phyloP scores from a whole-genome alignment of 2,113 vertebrate species.

The Notiomystis cincta region DNA sequence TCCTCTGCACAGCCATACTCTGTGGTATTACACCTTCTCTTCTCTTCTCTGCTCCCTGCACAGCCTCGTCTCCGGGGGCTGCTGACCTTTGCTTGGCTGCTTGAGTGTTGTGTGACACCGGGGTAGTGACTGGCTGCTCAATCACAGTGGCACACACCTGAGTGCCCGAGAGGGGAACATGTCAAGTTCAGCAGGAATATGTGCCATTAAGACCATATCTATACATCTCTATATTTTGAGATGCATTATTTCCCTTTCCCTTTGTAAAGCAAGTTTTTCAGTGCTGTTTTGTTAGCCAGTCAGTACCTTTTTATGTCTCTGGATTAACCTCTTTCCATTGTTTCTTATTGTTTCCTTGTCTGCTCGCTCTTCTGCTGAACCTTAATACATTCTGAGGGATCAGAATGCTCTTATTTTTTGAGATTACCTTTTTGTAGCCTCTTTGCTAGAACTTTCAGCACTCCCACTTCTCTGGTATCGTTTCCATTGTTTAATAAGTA shows the following conservation, averaged over 20 bases:
- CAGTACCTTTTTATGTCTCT: background rate
- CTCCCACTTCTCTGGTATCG: background rate
- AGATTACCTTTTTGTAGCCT: background rate
- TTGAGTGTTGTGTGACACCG: background rate
- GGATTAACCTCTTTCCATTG: background rate
- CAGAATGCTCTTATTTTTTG: background rate
- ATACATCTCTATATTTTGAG: background rate
- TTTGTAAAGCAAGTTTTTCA: background rate
- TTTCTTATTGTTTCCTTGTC: background rate
- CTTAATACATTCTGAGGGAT: background rate
- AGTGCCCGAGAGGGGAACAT: background rate
- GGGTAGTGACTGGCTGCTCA: conserved; percentile 5
- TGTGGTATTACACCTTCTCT: conserved; percentile 84
- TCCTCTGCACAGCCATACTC: conserved; percentile 92
- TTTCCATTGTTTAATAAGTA: background rate
- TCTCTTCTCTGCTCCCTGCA: conserved; percentile 67
- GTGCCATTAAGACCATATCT: background rate
- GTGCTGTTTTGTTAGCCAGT: background rate
- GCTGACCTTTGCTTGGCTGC: conserved; percentile 15
- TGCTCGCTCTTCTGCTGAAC: background rate
- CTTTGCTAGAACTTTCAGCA: background rate
- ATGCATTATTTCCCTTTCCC: background rate
- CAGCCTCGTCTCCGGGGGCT: conserved; percentile 14
- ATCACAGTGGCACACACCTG: background rate
- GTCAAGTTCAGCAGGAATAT: background rate